A percentile compares a stretch with the other conserved stretches of the same genome.
phyloP scores from a whole-genome alignment of 2,113 vertebrate species.

The Plecturocebus donacophilus region DNA sequence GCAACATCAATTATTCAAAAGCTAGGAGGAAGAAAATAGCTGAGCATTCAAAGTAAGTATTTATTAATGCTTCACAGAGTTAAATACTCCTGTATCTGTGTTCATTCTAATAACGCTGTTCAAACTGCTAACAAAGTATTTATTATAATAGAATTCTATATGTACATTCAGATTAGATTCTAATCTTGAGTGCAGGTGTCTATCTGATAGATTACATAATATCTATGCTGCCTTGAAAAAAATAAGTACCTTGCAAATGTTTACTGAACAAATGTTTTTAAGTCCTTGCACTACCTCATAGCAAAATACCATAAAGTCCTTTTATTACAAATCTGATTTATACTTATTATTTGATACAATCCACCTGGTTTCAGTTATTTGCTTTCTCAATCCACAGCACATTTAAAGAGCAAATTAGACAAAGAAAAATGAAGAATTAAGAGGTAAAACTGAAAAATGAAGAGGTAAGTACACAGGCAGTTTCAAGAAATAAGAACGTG shows the following conservation, averaged over 20 bases:
- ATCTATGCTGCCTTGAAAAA: conserved; percentile 1
- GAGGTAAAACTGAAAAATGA: not conserved
- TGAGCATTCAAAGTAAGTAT: not conserved
- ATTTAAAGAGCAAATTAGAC: conserved; percentile 17
- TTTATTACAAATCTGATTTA: not conserved
- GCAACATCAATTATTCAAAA: conserved; percentile 5
- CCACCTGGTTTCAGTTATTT: not conserved
- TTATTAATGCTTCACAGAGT: not conserved
- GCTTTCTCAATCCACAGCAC: not conserved
- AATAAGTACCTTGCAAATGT: not conserved
- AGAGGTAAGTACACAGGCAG: not conserved
- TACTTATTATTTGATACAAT: not conserved
- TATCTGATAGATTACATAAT: not conserved
- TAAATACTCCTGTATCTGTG: not conserved
- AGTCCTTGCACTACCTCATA: not conserved
- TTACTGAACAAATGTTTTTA: not conserved
- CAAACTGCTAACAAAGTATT: not conserved
- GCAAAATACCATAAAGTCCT: not conserved
- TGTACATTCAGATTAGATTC: not conserved
- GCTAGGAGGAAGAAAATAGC: not conserved
- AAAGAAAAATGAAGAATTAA: not conserved
- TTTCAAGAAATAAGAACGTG: not conserved
- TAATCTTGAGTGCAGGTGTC: not conserved
- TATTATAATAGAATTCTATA: not conserved
- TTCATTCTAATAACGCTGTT: not conserved